Conservation (phyloP, 2,888 invertebrate species). For the Gnatocerus cornutus region DNA sequence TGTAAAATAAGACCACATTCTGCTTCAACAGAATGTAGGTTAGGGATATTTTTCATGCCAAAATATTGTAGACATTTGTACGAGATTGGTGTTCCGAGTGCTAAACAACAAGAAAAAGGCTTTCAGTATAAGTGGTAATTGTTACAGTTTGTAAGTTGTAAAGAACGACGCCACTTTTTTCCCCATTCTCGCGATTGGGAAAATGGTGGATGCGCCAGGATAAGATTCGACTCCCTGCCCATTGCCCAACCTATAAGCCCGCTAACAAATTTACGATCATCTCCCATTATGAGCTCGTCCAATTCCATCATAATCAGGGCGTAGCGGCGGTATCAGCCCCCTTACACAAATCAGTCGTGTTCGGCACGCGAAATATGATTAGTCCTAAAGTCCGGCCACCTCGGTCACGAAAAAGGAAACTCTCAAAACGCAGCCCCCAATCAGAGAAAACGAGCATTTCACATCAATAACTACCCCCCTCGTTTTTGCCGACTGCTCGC, state of each 20-base stretch:
- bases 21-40: too few species aligned
- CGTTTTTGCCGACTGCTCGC: conserved; percentile 8
- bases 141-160: too few species aligned
- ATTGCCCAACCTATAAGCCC: conserved; percentile 2
- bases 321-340: conserved; percentile 20
- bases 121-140: too few species aligned
- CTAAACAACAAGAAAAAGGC: too few species aligned
- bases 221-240: not conserved
- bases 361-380: conserved; percentile 42
- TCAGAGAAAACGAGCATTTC: conserved; percentile 10
- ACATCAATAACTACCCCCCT: conserved; percentile 25
- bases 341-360: conserved; percentile 40
- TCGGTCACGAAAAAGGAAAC: conserved; percentile 29
- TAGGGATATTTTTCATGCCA: too few species aligned
- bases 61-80: too few species aligned
- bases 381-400: conserved; percentile 5
- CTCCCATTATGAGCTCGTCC: not conserved
- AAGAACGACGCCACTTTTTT: too few species aligned
- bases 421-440: conserved; percentile 14
- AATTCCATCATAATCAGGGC: conserved; percentile 38
- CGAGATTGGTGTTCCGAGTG: too few species aligned
- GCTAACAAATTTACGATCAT: conserved; percentile 17
- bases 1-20: too few species aligned
- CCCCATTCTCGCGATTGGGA: too few species aligned
- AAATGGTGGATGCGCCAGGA: not conserved